Evolutionary conservation across 2,797 vertebrate species (phyloP), one percentile per base, ranked within the genome.

Genomic region (Euthynnus affinis): DNA sequence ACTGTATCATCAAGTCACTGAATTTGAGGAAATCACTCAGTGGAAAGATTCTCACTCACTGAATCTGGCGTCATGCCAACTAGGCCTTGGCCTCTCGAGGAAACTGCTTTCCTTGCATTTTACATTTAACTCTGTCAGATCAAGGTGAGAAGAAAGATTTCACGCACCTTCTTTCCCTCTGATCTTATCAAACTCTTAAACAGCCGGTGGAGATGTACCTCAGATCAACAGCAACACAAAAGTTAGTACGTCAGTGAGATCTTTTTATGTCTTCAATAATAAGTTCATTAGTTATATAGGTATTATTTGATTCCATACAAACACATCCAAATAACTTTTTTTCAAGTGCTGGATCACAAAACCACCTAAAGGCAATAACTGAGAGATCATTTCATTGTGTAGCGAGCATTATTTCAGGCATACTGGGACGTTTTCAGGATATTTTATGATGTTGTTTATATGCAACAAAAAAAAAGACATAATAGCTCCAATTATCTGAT

Each of bases 71-170:
- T 57, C 18, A 0, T 0, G 76, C 91, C 92, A 91, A 92, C 75
- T 90, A 76, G 91, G 87, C 73, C 76, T 88, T 68, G 44, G 79
- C 44, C 61, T 78, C 84, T 76, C 68, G 52, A 56, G 78, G 81
- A 92, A 87, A 78, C 76, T 80, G 85, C 87, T 86, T 70, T 53
- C 61, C 17, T 78, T 70, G 89, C 82, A 76, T 74, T 88, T 90
- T 62, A 71, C 34, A 34, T 81, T 82, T 77, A 82, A 79, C 83
- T 83, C 71, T 73, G 46, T 80, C 44, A 79, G 59, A 84, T 84
- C 57, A 60, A 69, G 82, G 83, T 78, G 69, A 86, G 34, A 78
- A 29, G 66, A 58, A 25, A 40, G 55, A 77, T 58, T 83, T 65
- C n/a, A 29, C 55, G 6, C 49, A 37, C 25, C 5, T 3, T 40